phyloP scores from a whole-genome alignment of 2,113 vertebrate species.

The Trichomycterus rosablanca region DNA sequence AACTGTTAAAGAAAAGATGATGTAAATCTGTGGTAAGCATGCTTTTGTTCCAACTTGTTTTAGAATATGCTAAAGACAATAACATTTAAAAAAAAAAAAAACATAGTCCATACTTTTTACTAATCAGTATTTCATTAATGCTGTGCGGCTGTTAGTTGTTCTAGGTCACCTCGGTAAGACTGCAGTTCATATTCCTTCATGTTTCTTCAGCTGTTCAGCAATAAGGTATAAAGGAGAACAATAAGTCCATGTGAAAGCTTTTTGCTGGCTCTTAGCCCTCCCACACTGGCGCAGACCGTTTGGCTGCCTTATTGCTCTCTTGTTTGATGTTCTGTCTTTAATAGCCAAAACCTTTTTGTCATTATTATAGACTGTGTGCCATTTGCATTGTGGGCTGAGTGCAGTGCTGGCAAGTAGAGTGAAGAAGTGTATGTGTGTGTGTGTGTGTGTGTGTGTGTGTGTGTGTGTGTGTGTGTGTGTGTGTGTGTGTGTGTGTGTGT shows the following conservation, averaged over 20 bases:
- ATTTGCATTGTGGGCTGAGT: constrained; percentile 58
- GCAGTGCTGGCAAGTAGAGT: constrained; percentile 52
- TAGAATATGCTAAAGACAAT: too few relatives aligned
- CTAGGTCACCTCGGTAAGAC: neutral
- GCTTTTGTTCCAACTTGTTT: too few relatives aligned
- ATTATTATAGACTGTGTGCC: constrained; percentile 52
- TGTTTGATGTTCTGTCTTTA: constrained; percentile 59
- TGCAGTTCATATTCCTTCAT: constrained; percentile 2
- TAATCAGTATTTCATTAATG: neutral
- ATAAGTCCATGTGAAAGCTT: constrained; percentile 43
- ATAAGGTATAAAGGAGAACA: constrained; percentile 19
- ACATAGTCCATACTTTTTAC: neutral
- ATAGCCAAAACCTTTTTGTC: constrained; percentile 52
- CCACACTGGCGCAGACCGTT: constrained; percentile 28
- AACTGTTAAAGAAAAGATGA: too few relatives aligned
- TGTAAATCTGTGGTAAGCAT: too few relatives aligned
- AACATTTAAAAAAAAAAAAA: too few relatives aligned
- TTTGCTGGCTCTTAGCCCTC: constrained; percentile 44
- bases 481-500: neutral
- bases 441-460: constrained; percentile 25
- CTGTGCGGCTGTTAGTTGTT: neutral
- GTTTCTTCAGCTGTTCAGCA: constrained; percentile 24
- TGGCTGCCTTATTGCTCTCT: constrained; percentile 49
- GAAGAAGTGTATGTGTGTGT: constrained; percentile 36
- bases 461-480: neutral